Percentiles rank a stretch among this genome's conserved stretches.
phyloP scores from a whole-genome alignment of 2,113 vertebrate species.

The Apodemus speciosus region DNA sequence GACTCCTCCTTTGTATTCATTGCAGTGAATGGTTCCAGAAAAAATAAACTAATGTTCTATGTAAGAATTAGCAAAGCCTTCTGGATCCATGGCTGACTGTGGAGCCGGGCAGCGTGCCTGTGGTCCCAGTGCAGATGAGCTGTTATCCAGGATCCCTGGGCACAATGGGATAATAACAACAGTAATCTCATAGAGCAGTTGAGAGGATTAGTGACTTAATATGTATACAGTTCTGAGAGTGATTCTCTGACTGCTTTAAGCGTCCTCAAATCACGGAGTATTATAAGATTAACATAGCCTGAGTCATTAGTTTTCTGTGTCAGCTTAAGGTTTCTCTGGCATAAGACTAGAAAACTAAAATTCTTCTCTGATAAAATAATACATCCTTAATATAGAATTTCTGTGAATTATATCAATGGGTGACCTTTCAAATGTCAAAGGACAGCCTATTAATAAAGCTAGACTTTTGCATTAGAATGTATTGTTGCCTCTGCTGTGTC shows the following conservation, averaged over 20 bases:
- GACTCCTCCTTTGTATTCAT: background rate
- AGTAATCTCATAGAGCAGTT: background rate
- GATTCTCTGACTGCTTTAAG: background rate
- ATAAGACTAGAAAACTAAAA: background rate
- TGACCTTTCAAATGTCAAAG: background rate
- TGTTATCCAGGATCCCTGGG: background rate
- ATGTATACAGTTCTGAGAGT: background rate
- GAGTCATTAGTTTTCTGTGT: background rate
- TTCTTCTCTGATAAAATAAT: background rate
- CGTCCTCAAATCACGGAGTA: background rate
- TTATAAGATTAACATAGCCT: background rate
- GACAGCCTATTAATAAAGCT: background rate
- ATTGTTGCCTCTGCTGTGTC: no score
- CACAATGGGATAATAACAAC: background rate
- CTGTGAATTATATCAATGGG: background rate
- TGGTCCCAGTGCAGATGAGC: background rate
- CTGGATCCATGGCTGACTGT: fast-evolving
- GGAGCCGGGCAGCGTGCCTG: background rate
- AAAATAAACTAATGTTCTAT: background rate
- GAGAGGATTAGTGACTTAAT: background rate
- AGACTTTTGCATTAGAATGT: background rate
- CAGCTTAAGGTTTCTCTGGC: background rate
- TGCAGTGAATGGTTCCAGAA: background rate
- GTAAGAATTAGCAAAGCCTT: background rate
- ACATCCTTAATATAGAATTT: background rate